Evolutionary conservation across 2,797 vertebrate genomes (phyloP).

Genomic region (Leucoraja ocellata): DNA sequence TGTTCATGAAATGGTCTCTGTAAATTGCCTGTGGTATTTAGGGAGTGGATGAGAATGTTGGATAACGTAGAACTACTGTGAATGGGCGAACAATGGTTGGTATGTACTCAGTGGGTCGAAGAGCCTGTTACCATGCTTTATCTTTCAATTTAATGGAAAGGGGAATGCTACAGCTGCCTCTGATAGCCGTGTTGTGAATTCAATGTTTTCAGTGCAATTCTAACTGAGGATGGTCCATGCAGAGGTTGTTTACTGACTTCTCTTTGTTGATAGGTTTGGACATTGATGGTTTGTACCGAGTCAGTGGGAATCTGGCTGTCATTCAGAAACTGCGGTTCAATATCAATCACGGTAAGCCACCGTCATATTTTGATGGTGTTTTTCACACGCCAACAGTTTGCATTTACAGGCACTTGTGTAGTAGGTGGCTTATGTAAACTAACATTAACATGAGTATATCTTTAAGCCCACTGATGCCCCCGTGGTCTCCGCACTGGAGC

Average conservation of each 20-base stretch:
- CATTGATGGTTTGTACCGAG: conserved; percentile 84
- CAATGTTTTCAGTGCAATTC: background rate
- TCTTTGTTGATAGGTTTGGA: conserved; percentile 65
- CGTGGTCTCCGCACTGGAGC: too few species aligned
- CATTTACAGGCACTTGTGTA: background rate
- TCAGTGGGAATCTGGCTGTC: conserved; percentile 53
- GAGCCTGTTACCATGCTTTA: too few species aligned
- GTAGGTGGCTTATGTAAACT: too few species aligned
- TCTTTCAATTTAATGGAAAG: too few species aligned
- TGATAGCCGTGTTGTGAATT: background rate
- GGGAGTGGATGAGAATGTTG: too few species aligned
- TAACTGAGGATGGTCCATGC: background rate
- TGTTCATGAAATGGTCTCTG: too few species aligned
- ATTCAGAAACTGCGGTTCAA: conserved; percentile 83
- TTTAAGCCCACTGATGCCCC: too few species aligned
- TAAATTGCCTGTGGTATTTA: too few species aligned
- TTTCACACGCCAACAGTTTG: background rate
- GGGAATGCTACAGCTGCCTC: background rate
- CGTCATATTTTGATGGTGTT: background rate
- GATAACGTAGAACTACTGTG: too few species aligned
- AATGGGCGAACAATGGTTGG: too few species aligned
- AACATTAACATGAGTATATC: too few species aligned
- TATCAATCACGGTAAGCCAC: conserved; percentile 76
- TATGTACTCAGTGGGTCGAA: too few species aligned
- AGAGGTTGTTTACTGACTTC: background rate